phyloP scores from a whole-genome alignment of 2,888 invertebrate species.

The Campoplex nolae region DNA sequence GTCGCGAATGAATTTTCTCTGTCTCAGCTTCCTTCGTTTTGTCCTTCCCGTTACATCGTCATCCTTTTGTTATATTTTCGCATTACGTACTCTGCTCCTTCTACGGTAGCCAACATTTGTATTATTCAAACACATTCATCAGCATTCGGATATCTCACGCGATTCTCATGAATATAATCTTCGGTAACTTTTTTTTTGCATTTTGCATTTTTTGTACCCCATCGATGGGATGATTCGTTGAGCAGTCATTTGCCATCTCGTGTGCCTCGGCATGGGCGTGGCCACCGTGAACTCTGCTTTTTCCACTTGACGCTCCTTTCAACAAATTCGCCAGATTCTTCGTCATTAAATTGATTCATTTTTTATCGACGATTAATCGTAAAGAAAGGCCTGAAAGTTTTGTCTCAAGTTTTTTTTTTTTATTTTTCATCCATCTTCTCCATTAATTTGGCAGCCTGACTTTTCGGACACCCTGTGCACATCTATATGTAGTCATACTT shows the following conservation, averaged over 20 bases:
- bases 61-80: background rate
- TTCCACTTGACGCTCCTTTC: background rate
- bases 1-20: slow-evolving; percentile 66
- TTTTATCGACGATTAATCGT: background rate
- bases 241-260: background rate
- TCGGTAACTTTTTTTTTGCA: background rate
- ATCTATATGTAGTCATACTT: background rate
- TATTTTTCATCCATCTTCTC: background rate
- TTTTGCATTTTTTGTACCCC: no score
- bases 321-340: background rate
- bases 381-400: background rate
- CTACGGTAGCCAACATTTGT: background rate
- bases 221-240: background rate
- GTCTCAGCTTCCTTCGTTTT: slow-evolving; percentile 45
- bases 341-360: background rate
- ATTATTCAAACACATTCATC: no score
- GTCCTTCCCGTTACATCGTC: background rate
- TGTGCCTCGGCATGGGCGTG: background rate
- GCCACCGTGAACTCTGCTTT: background rate
- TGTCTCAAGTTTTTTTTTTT: background rate
- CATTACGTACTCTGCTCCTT: background rate
- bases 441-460: background rate
- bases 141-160: background rate
- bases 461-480: background rate
- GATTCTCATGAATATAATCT: background rate